These are phyloP conservation scores for Crotophaga sulcirostris DNA, from an alignment of 2,113 vertebrate genomes.

Conservation along the genomic window DNA sequence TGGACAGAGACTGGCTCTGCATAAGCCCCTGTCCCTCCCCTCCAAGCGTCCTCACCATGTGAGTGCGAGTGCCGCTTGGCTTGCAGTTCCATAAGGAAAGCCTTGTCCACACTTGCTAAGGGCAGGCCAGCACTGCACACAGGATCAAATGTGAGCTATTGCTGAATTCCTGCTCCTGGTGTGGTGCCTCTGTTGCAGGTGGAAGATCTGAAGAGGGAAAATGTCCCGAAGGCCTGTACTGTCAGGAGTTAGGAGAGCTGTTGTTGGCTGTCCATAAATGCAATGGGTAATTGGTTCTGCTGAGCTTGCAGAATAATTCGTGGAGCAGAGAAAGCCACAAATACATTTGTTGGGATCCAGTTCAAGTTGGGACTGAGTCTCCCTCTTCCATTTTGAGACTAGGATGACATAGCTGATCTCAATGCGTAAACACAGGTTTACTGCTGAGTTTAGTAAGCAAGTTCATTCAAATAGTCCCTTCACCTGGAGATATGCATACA, in stretches of 20 bases:
- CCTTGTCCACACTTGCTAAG: not conserved
- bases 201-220: not conserved
- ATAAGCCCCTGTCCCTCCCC: accelerated
- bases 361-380: not conserved
- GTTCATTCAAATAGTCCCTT: not conserved
- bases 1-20: not conserved
- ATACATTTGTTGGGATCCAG: not conserved
- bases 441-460: not conserved
- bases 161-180: not conserved
- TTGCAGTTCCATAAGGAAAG: not conserved
- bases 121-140: not conserved
- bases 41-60: not conserved
- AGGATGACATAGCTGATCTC: not conserved
- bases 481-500: not conserved
- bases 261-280: not conserved
- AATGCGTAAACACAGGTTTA: not conserved
- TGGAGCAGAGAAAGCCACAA: not conserved
- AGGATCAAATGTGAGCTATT: not conserved
- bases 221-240: not conserved
- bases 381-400: not conserved
- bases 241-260: not conserved
- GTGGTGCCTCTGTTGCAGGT: not conserved
- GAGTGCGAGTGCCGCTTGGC: accelerated
- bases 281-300: not conserved
- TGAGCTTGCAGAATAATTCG: not conserved